Evolutionary conservation across 2,888 invertebrate species (phyloP), one percentile per base, ranked within the genome.

Genomic region (Leucania comma): DNA sequence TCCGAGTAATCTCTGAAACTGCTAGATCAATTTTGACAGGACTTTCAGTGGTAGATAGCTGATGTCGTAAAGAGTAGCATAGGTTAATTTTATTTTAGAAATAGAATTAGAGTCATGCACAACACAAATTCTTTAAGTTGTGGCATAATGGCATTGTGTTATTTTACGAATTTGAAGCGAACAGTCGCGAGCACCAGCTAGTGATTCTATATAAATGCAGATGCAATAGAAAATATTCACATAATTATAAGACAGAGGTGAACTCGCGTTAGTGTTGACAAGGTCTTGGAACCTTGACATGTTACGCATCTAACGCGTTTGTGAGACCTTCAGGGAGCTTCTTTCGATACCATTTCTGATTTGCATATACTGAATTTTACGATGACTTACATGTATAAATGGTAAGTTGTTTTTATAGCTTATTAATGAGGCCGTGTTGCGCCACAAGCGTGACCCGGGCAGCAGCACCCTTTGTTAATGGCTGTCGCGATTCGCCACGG

Each of bases 401-500:
- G 70, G 86, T 84, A 86, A 86, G 72, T 76, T 66, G 68, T 83
- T 85, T 84, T 87, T 80, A 79, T 79, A 84, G 72, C 6, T 81
- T 78, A 80, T 81, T 83, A 89, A 89, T 87, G 87, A 88, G 88
- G 89, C 77, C 88, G 77, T 42, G 62, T 90, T 90, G 82, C 85
- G 76, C 60, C 84, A 88, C 57, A 50, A 74, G 86, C 90, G 91
- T 91, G 92, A 90, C 89, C 86, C 72, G 81, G 66, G 42, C 65
- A 63, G 69, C 78, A 70, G 71, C 88, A 90, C 90, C 91, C 91
- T 91, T 89, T 88, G 84, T 79, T 29, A 68, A 64, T 57, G 67
- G 46, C 51, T 54, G 80, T 74, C 70, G 83, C 85, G 87, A 91
- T 92, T 92, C 86, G 92, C 71, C 72, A 85, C 87, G 89, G 89